Conservation (phyloP, 1,140 invertebrate species). For the Brachionus plicatilis region DNA sequence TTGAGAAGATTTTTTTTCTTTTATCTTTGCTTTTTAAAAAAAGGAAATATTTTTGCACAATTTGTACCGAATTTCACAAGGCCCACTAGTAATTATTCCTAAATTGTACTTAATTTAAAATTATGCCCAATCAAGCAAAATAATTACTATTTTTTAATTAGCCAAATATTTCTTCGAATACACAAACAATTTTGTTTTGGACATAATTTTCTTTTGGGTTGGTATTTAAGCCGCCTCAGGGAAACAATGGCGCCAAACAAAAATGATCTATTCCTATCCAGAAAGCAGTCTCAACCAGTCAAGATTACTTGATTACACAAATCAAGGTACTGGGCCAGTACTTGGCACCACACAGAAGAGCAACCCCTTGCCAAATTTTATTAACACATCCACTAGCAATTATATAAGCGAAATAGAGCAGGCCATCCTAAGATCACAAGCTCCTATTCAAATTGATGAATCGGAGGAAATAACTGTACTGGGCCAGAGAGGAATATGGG, state of each 20-base stretch:
- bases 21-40: no score
- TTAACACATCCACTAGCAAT: background rate
- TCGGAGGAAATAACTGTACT: slow-evolving; percentile 19
- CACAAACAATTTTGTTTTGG: slow-evolving; percentile 1
- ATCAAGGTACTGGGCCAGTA: background rate
- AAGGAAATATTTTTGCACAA: no score
- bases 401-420: slow-evolving; percentile 29
- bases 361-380: background rate
- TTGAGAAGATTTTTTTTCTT: no score
- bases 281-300: background rate
- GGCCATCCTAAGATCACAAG: slow-evolving; percentile 10
- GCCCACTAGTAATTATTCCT: no score
- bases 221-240: background rate
- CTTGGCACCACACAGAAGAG: background rate
- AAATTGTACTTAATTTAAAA: background rate
- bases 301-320: background rate
- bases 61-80: no score
- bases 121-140: background rate
- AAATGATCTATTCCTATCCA: background rate
- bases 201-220: background rate
- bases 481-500: background rate
- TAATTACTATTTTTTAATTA: background rate
- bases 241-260: background rate
- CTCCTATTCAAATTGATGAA: background rate
- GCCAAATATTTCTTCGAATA: background rate